Evolutionary conservation across 2,888 invertebrate genomes (phyloP), one percentile per base, ranked within the genome.

Genomic region (Perithous albicinctus): DNA sequence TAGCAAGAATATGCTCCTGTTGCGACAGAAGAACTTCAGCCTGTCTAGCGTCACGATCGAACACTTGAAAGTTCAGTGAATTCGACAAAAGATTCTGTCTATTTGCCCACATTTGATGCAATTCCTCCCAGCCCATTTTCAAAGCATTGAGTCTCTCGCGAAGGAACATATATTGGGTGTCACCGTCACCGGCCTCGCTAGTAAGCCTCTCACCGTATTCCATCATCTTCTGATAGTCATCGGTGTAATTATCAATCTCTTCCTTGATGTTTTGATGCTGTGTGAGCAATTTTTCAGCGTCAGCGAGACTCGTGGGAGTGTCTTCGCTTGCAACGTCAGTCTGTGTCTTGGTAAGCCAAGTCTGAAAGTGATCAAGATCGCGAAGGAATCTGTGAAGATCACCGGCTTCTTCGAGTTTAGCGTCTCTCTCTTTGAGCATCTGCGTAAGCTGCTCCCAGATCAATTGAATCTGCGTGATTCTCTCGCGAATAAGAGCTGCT

Each of bases 61-160:
- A 96, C 93, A 99, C 96, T 93, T 99, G 98, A 88, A 98, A 95
- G 93, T 99, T 99, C 87, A 99, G 95, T 87, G 98, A 98, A 94
- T 99, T 99, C 0, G 98, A 97, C 23, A 99, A 94, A 86, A 99
- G 94, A 88, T 98, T 97, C 92, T 99, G 99, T 38, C 99, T 94
- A 94, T 99, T 99, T 93, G 98, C 99, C 99, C 99, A 99, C 99
- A 99, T 99, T 94, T 99, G 98, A 91, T 99, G 98, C 82, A 99
- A 94, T 92, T 99, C 99, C 85, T 98, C 98, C 99, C 99, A 99
- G 78, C 99, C 99, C 93, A 99, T 99, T 93, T 99, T 98, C 73
- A 99, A 94, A 0, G 99, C 99, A 95, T 98, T 99, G 87, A 99
- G 94, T 59, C 99, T 96, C 94, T 99, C 99, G 83, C 99, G 96